Conservation (phyloP, 2,888 invertebrate genomes). For the Chymomyza amoena region DNA sequence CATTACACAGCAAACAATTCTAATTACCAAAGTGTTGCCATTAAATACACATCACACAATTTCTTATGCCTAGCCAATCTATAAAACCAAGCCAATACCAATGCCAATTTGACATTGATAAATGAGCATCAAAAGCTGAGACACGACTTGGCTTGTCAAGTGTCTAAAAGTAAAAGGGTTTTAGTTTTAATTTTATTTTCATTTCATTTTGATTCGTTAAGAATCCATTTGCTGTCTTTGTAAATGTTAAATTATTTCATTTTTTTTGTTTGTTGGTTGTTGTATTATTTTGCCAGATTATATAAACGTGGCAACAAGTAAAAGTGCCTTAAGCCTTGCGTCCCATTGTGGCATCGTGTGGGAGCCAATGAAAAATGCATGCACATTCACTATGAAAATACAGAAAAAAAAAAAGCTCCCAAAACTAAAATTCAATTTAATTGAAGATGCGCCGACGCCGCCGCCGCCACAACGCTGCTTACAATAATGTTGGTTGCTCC, state of each 20-base stretch:
- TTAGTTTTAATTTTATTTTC: neutral
- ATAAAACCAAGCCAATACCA: neutral
- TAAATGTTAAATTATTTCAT: constrained; percentile 57
- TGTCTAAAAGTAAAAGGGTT: neutral
- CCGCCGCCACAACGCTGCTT: constrained; percentile 24
- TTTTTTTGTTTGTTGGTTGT: too few species aligned
- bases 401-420: constrained; percentile 25
- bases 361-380: constrained; percentile 67
- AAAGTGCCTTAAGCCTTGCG: constrained; percentile 73
- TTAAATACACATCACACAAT: constrained; percentile 70
- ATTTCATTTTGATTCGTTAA: constrained; percentile 31
- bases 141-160: constrained; percentile 56
- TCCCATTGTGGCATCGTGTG: constrained; percentile 60
- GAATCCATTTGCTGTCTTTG: constrained; percentile 44
- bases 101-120: constrained; percentile 59
- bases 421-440: constrained; percentile 70
- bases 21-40: constrained; percentile 66
- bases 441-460: constrained; percentile 61
- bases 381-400: constrained; percentile 27
- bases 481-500: neutral
- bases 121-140: constrained; percentile 50
- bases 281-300: constrained; percentile 59
- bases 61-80: constrained; percentile 43
- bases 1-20: constrained; percentile 70
- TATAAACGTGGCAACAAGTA: constrained; percentile 54